Evolutionary conservation across 2,113 vertebrate genomes (phyloP).

Genomic region (Psilopsiagon aymara): DNA sequence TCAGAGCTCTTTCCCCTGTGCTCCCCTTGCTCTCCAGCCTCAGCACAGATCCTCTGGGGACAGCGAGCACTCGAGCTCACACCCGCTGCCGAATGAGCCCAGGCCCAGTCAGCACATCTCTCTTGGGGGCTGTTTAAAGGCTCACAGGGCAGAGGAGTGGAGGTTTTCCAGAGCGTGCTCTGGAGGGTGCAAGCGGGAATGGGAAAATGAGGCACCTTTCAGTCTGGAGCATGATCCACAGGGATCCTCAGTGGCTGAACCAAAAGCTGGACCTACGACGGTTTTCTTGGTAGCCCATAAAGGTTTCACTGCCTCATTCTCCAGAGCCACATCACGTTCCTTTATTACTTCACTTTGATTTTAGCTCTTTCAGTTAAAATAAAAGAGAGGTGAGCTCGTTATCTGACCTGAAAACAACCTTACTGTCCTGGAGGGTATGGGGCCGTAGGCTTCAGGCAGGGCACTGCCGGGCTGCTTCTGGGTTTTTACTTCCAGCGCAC

Average conservation of each 20-base stretch:
- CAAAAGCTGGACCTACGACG: not conserved
- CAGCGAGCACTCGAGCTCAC: not conserved
- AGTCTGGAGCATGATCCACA: not conserved
- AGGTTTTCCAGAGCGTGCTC: not conserved
- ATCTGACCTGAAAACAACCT: not conserved
- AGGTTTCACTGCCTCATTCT: not conserved
- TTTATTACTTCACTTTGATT: not conserved
- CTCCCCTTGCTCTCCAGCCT: not conserved
- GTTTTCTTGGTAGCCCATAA: not conserved
- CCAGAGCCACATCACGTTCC: not conserved
- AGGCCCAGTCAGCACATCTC: not conserved
- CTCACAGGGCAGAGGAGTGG: not conserved
- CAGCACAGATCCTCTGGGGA: not conserved
- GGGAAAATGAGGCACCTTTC: not conserved
- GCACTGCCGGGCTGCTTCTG: not conserved
- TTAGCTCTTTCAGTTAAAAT: not conserved
- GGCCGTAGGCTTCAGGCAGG: not conserved
- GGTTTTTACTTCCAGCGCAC: not conserved
- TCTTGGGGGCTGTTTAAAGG: not conserved
- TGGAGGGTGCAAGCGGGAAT: not conserved
- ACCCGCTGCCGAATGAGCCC: no score
- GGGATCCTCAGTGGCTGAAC: not conserved
- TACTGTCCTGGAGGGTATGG: not conserved
- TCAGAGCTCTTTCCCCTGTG: not conserved
- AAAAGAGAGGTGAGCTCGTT: not conserved